These are phyloP conservation scores for Pseudomyrmex sp. DNA, from an alignment of 1,140 invertebrate genomes.

Conservation along the genomic window DNA sequence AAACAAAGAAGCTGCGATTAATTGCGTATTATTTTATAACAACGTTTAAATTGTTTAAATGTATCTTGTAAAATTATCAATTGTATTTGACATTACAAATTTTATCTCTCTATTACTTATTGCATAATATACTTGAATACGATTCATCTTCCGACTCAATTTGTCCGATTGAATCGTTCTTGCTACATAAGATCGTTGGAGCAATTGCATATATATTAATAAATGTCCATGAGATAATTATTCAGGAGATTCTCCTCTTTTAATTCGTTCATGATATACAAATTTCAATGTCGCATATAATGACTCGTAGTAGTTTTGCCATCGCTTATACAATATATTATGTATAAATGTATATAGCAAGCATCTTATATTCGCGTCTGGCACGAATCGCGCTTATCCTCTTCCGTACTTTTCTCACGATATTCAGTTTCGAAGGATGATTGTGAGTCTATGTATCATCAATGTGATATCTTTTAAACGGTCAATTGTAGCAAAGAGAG, in stretches of 20 bases:
- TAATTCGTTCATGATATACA: conserved; percentile 84
- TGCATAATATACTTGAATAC: not conserved
- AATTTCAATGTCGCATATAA: conserved; percentile 82
- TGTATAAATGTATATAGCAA: conserved; percentile 76
- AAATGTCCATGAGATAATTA: conserved; percentile 58
- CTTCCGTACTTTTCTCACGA: not conserved
- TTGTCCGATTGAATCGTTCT: not conserved
- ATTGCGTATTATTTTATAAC: no score
- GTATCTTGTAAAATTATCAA: not conserved
- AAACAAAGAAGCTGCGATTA: conserved; percentile 13
- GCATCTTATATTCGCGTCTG: conserved; percentile 49
- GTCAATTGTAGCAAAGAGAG: conserved; percentile 6
- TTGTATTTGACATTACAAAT: not conserved
- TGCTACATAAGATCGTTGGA: conserved; percentile 2
- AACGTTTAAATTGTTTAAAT: no score
- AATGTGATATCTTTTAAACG: not conserved
- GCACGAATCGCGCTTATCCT: conserved; percentile 18
- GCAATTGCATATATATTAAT: conserved; percentile 57
- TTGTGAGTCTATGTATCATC: not conserved
- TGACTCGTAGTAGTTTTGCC: conserved; percentile 78
- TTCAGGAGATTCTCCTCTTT: conserved; percentile 81
- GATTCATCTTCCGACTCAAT: not conserved
- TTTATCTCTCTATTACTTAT: no score
- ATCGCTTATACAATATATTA: conserved; percentile 82
- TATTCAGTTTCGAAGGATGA: conserved; percentile 5